Percentiles rank a stretch among this genome's conserved stretches.
Conservation (phyloP, 2,113 vertebrate species). For the Pterocles gutturalis region DNA sequence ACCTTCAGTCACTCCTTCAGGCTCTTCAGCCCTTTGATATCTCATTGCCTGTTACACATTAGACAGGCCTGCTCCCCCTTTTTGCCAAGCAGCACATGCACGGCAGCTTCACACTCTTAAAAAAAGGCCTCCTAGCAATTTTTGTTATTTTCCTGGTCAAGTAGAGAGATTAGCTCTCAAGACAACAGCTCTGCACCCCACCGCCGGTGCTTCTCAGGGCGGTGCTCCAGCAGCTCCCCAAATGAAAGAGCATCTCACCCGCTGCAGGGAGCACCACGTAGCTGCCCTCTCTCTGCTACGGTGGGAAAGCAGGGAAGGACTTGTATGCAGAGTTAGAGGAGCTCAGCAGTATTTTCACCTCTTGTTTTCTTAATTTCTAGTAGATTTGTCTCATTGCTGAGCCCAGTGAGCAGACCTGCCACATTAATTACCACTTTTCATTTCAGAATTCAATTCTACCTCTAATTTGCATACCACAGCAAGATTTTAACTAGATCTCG, state of each 20-base stretch:
- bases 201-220: not conserved
- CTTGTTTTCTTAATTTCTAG: slow-evolving; percentile 62
- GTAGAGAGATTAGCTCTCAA: slow-evolving; percentile 45
- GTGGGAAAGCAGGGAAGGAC: slow-evolving; percentile 19
- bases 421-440: slow-evolving; percentile 42
- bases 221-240: not conserved
- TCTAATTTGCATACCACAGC: not conserved
- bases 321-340: slow-evolving; percentile 35
- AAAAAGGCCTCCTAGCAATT: not conserved
- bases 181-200: slow-evolving; percentile 19
- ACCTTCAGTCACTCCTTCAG: slow-evolving; percentile 22
- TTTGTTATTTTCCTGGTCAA: slow-evolving; percentile 6
- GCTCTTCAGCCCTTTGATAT: slow-evolving; percentile 40
- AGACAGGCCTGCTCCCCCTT: not conserved
- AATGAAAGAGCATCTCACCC: not conserved
- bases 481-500: not conserved
- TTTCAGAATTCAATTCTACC: not conserved
- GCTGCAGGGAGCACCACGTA: slow-evolving; percentile 20
- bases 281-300: not conserved
- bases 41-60: not conserved
- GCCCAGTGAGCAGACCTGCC: slow-evolving; percentile 56
- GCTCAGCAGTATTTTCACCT: slow-evolving; percentile 52
- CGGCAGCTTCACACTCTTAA: not conserved
- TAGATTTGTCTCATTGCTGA: slow-evolving; percentile 54
- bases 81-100: not conserved